phyloP scores from a whole-genome alignment of 2,797 vertebrate genomes.

The Eremophila alpestris region DNA sequence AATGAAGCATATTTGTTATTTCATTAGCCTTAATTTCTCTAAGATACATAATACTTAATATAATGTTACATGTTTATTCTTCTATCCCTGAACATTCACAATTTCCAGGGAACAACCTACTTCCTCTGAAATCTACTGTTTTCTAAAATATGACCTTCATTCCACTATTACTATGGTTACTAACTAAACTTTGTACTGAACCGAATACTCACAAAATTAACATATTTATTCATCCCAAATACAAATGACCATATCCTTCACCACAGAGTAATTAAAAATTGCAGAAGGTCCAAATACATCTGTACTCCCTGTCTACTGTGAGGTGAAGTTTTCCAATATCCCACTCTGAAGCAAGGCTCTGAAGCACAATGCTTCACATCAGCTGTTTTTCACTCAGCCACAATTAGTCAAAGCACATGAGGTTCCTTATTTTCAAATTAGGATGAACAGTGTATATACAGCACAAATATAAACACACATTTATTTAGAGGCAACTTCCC shows the following conservation, averaged over 20 bases:
- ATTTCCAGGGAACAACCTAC: background rate
- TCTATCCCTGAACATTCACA: background rate
- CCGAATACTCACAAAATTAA: background rate
- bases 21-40: background rate
- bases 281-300: background rate
- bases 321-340: background rate
- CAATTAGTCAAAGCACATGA: background rate
- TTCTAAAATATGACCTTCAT: background rate
- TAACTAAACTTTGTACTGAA: background rate
- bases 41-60: background rate
- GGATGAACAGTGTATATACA: background rate
- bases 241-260: background rate
- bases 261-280: background rate
- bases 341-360: background rate
- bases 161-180: background rate
- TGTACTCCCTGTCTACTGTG: background rate
- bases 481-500: background rate
- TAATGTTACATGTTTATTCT: background rate
- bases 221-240: background rate
- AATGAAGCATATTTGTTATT: background rate
- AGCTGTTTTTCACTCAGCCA: background rate
- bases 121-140: background rate
- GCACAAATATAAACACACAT: background rate
- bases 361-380: background rate
- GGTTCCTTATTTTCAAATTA: background rate